Evolutionary conservation across 2,888 invertebrate species (phyloP), one percentile per base, ranked within the genome.

Genomic region (Saturnia japonica): DNA sequence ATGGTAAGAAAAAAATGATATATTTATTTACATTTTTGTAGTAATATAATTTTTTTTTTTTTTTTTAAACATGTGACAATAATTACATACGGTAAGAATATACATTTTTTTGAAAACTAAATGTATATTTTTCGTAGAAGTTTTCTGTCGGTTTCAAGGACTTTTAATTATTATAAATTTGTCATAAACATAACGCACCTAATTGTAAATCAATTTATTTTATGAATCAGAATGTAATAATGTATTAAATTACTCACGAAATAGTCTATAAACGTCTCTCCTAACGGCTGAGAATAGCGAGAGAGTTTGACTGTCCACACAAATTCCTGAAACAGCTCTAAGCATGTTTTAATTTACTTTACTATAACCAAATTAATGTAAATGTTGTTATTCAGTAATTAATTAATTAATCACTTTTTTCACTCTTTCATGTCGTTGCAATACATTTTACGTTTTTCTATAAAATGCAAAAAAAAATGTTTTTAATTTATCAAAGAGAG

Each of bases 301-400:
- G 68, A 88, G 76, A 22, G 84, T 80, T 77, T 87, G 86, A 71
- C 85, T 80, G 78, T 90, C 90, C 70, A 84, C 74, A 74, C 79
- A 87, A 72, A 88, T 78, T 67, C 82, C 82, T 66, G 89, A 86
- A 72, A 88, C 85, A 51, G 88, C 89, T 81, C 90, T 83, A 70
- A 90, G 81, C 90, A 91, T 89, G 71, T 73, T 83, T 77, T 71
- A 72, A 67, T 62, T 70, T 67, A 25, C 71, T 69, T 22, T 42
- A 28, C 43, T 54, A 60, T 19, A 54, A 47, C 67, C 47, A 72
- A 68, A 62, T 22, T 22, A 70, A 70, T 54, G 43, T 68, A 11
- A 68, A 62, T 60, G 57, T 34, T 62, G 51, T 25, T 42, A 68
- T 68, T 54, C 12, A 16, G 40, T 34, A 68, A 57, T 66, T 28